Evolutionary conservation across 2,797 vertebrate genomes (phyloP).

Genomic region (Lateolabrax maculatus): DNA sequence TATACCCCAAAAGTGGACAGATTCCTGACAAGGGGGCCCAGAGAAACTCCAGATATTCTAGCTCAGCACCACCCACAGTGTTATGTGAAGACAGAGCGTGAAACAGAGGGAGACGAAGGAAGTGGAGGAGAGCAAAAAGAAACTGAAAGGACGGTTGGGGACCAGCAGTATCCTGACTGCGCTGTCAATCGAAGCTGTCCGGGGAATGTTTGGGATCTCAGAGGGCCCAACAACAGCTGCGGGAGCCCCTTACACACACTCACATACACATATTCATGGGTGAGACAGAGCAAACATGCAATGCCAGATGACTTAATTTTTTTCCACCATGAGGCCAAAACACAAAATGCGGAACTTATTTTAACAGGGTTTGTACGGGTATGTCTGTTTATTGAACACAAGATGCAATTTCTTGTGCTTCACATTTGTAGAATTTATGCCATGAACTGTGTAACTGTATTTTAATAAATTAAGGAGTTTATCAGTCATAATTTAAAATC

Average conservation of each 20-base stretch:
- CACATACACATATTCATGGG: conserved; percentile 38
- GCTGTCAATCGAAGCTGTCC: conserved; percentile 81
- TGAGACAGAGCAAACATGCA: conserved; percentile 50
- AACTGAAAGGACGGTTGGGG: conserved; percentile 58
- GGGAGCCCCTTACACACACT: conserved; percentile 57
- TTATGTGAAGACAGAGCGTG: conserved; percentile 78
- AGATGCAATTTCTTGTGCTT: not conserved
- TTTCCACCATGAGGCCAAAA: conserved; percentile 51
- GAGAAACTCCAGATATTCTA: conserved; percentile 74
- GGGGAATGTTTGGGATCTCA: conserved; percentile 63
- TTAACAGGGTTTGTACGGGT: not conserved
- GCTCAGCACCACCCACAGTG: conserved; percentile 78
- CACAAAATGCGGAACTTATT: conserved; percentile 38
- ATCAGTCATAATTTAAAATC: not conserved
- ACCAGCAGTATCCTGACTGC: conserved; percentile 60
- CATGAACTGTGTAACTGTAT: not conserved
- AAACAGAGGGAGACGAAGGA: conserved; percentile 79
- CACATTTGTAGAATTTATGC: not conserved
- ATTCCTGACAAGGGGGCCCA: conserved; percentile 68
- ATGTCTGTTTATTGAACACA: not conserved
- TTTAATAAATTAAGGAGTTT: not conserved
- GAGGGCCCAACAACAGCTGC: conserved; percentile 80
- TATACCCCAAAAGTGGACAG: conserved; percentile 52
- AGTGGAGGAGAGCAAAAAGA: conserved; percentile 67
- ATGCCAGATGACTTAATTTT: conserved; percentile 56